These are phyloP conservation scores for Himalopsyche phryganea DNA, from an alignment of 1,140 invertebrate genomes.

Conservation along the genomic window DNA sequence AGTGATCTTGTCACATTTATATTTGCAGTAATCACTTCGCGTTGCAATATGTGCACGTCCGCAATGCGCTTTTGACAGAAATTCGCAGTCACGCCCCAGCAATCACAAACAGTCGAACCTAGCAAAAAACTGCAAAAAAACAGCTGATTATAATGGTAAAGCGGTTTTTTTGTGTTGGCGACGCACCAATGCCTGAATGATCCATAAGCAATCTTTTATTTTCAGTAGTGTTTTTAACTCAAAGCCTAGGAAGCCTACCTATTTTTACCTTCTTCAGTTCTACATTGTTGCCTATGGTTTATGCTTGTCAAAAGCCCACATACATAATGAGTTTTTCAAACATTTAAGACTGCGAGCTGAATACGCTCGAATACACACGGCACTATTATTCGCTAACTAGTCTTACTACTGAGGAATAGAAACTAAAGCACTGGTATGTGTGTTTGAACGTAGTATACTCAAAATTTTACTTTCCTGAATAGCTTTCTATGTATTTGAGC, in stretches of 20 bases:
- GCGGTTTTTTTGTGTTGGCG: conserved; percentile 22
- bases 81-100: conserved; percentile 21
- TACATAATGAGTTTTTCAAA: too few relatives aligned
- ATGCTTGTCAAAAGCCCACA: not conserved
- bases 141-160: conserved; percentile 24
- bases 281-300: not conserved
- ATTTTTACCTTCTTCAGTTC: not conserved
- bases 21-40: conserved; percentile 4
- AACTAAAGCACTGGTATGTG: too few relatives aligned
- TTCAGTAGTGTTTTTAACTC: not conserved
- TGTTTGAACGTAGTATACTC: too few relatives aligned
- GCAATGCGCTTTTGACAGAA: conserved; percentile 17
- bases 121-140: conserved; percentile 30
- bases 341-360: too few relatives aligned
- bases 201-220: conserved; percentile 1
- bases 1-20: conserved; percentile 13
- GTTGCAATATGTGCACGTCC: conserved; percentile 6
- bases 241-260: not conserved
- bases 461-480: too few relatives aligned
- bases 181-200: not conserved
- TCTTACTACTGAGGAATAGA: too few relatives aligned
- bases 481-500: too few relatives aligned
- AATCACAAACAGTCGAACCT: conserved; percentile 17
- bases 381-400: too few relatives aligned
- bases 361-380: too few relatives aligned